A percentile compares a stretch with the other conserved stretches of the same genome.
phyloP scores from a whole-genome alignment of 2,888 invertebrate genomes.

The Ennomos quercinarius region DNA sequence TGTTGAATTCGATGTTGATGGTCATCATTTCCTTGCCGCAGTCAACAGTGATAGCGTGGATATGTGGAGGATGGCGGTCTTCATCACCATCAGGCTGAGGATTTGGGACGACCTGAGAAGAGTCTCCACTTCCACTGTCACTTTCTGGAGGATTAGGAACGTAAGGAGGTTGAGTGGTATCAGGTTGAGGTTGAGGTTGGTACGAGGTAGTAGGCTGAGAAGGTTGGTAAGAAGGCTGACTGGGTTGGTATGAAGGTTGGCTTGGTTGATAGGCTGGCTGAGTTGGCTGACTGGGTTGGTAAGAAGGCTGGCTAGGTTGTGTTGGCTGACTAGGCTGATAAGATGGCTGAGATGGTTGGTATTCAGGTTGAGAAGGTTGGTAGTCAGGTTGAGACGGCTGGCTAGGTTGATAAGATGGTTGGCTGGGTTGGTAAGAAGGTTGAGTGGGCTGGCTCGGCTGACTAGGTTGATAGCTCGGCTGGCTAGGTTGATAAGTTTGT shows the following conservation, averaged over 20 bases:
- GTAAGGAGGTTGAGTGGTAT: slow-evolving; percentile 42
- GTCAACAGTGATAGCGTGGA: slow-evolving; percentile 90
- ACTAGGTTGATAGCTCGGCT: slow-evolving; percentile 34
- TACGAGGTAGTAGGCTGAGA: slow-evolving; percentile 36
- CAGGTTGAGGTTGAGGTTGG: slow-evolving; percentile 34
- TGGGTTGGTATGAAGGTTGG: slow-evolving; percentile 42
- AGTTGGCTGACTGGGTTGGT: slow-evolving; percentile 19
- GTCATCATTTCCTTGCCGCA: slow-evolving; percentile 94
- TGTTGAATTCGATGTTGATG: slow-evolving; percentile 91
- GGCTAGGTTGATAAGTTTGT: slow-evolving; percentile 48
- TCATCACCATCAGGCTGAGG: slow-evolving; percentile 79
- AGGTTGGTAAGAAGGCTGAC: slow-evolving; percentile 47
- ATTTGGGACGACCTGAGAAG: slow-evolving; percentile 37
- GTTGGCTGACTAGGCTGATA: slow-evolving; percentile 37
- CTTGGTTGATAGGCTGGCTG: slow-evolving; percentile 37
- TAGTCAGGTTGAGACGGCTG: slow-evolving; percentile 43
- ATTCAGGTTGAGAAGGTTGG: slow-evolving; percentile 44
- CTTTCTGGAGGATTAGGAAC: slow-evolving; percentile 26
- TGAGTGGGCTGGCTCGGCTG: slow-evolving; percentile 34
- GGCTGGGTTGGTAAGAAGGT: slow-evolving; percentile 33
- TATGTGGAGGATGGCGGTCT: slow-evolving; percentile 90
- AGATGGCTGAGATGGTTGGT: slow-evolving; percentile 25
- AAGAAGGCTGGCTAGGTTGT: slow-evolving; percentile 43
- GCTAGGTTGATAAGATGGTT: slow-evolving; percentile 46
- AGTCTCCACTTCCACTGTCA: slow-evolving; percentile 25